Evolutionary conservation across 2,113 vertebrate genomes (phyloP), one percentile per base, ranked within the genome.

Genomic region (Callipepla californica): DNA sequence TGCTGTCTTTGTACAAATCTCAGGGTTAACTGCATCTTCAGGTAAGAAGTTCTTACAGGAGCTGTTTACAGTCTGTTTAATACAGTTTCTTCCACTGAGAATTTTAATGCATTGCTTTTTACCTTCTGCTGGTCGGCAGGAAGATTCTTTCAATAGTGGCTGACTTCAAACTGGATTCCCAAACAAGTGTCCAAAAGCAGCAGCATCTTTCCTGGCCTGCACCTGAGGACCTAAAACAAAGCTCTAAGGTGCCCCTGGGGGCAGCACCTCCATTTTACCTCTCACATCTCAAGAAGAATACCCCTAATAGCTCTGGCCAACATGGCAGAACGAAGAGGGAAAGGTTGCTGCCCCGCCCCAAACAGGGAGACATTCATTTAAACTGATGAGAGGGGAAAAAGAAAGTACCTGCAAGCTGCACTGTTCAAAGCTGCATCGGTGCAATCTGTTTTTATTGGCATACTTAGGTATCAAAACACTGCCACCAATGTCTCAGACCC

Each of bases 361-460:
- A 51, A 6, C 4, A 2, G 0, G 20, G 65, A 59, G 47, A 51
- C 72, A 0, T 30, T 44, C 34, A 42, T 11, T 30, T 53, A 53
- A 53, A 2, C 18, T 17, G 85, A 23, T 28, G 16, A 40, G 36
- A 63, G 25, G 26, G 25, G 45, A 45, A 22, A 1, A 32, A n/a
- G 12, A 78, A 53, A 14, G 82, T 38, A 86, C 57, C 88, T 93
- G 75, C 57, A 80, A 93, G 95, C 94, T 75, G 91, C 77, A 96
- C 94, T 96, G 87, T 95, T 80, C 92, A 75, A 87, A 95, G 68
- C 93, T 88, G 87, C 94, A 55, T 58, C 91, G 88, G 83, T 51
- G 90, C 88, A 93, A 83, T 74, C 30, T 26, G 66, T 5, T 96
- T 97, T 98, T 97, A 97, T 97, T 97, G 95, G 95, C 91, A 94